Base-by-base conservation (phyloP, 1,140 invertebrate species). In the Pogonomyrmex californicus region DNA sequence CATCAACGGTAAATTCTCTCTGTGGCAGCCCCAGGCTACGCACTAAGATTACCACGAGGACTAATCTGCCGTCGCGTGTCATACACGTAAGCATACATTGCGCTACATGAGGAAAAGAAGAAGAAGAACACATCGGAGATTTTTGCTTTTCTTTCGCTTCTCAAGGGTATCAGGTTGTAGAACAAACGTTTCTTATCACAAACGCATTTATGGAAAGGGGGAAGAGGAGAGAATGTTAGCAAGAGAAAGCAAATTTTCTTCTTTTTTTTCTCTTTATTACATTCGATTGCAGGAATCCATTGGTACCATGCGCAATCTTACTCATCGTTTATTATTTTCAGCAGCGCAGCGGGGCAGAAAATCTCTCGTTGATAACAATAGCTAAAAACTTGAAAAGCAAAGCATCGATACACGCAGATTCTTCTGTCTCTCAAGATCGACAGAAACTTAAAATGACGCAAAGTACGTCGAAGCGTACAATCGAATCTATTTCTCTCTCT, bases 381-480 rank as follows among this genome's bases (percentile, higher is more conserved):
- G 91, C 88, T 30, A 95, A 94, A 68, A 91, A 91, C 41, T 73
- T 90, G 58, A 94, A 92, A 83, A 88, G 85, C 49, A 95, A 94
- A 58, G 92, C 93, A 68, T 93, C 94, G 6, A 87, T 91, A n/a
- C 88, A 93, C 56, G 92, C 93, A 47, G 94, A 94, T 60, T 91
- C 93, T 30, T 91, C 89, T 0, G 88, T 90, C 10, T 89, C 91
- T 10, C 92, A 92, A 38, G 75, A 86, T 36, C 87, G 92, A 5
- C 93, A 94, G 38, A 95, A 94, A 86, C 87, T 90, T 76, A 94
- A 94, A 82, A 94, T 92, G 38, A 95, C 95, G 38, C 95, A 96
- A 91, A 96, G 96, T 96, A 94, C 86, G 95, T 95, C 9, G 12
- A 83, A 23, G 7, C n/a, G 6, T 54, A 4, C 7, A 38, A 79